Evolutionary conservation across 2,113 vertebrate species (phyloP).

Genomic region (Cygnus atratus): DNA sequence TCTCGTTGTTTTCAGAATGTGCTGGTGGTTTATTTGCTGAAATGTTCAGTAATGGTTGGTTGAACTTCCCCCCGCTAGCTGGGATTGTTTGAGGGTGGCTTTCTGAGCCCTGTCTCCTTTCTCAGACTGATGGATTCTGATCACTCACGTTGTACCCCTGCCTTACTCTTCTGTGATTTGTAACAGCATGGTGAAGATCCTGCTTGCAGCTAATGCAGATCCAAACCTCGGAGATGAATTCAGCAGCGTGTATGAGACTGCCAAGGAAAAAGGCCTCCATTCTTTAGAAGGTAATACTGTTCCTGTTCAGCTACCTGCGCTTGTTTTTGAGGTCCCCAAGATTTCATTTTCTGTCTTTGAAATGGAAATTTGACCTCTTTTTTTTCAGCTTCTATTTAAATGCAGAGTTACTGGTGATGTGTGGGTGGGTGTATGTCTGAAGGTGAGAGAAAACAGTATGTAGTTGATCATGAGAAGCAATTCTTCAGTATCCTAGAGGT

Average conservation of each 20-base stretch:
- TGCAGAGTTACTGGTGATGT: background rate
- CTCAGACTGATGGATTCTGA: background rate
- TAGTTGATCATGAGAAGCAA: conserved; percentile 8
- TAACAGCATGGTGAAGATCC: conserved; percentile 83
- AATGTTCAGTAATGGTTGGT: background rate
- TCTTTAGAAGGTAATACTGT: conserved; percentile 88
- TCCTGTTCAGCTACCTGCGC: background rate
- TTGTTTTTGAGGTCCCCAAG: background rate
- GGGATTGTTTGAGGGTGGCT: background rate
- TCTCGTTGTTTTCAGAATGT: background rate
- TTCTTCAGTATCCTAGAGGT: background rate
- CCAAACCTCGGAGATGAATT: conserved; percentile 93
- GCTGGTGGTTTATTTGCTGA: background rate
- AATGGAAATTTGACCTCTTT: background rate
- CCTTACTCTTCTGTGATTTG: background rate
- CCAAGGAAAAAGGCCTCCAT: conserved; percentile 90
- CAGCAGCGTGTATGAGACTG: conserved; percentile 91
- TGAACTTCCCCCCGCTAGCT: background rate
- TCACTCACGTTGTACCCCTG: background rate
- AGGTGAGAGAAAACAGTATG: background rate
- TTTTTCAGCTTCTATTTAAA: background rate
- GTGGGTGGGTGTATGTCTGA: background rate
- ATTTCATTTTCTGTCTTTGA: background rate
- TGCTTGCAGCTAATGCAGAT: conserved; percentile 88
- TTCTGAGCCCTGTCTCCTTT: background rate